Conservation (phyloP, 1,140 invertebrate genomes). For the Habropoda laboriosa region DNA sequence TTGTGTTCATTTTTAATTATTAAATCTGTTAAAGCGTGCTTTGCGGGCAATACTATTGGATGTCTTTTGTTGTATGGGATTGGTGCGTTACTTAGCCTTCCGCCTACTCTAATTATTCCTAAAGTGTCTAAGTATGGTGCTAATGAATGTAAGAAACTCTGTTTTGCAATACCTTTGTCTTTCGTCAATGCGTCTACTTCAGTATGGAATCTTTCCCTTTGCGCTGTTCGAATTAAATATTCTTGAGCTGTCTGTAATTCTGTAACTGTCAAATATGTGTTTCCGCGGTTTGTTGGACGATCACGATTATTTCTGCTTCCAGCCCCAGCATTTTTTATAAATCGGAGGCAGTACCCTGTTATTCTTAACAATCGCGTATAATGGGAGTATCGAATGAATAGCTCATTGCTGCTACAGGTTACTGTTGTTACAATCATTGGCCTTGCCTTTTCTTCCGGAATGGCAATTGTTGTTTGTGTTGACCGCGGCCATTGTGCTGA, state of each 20-base stretch:
- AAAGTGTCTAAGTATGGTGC: slow-evolving; percentile 9
- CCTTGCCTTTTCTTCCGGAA: neutral
- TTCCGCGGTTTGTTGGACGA: neutral
- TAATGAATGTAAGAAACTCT: slow-evolving; percentile 3
- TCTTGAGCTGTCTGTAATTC: neutral
- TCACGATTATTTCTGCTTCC: neutral
- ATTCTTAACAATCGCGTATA: neutral
- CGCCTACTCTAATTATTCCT: slow-evolving; percentile 15
- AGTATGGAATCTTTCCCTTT: neutral
- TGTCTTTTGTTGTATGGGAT: neutral
- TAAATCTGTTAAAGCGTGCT: slow-evolving; percentile 1
- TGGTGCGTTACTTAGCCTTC: slow-evolving; percentile 1
- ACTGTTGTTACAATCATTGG: neutral
- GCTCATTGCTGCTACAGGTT: neutral
- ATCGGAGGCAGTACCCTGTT: neutral
- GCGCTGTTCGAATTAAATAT: neutral
- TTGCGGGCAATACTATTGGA: slow-evolving; percentile 6
- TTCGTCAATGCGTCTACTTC: neutral
- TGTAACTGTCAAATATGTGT: neutral
- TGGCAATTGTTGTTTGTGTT: neutral
- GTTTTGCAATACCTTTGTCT: neutral
- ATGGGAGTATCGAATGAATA: neutral
- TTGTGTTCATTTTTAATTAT: slow-evolving; percentile 30
- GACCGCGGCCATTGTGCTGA: neutral
- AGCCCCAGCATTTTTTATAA: neutral